A percentile compares a stretch with the other conserved stretches of the same genome.
Evolutionary conservation across 92 coral and sea anemone genomes (phyloP).

Genomic region (Ricordea florida): DNA sequence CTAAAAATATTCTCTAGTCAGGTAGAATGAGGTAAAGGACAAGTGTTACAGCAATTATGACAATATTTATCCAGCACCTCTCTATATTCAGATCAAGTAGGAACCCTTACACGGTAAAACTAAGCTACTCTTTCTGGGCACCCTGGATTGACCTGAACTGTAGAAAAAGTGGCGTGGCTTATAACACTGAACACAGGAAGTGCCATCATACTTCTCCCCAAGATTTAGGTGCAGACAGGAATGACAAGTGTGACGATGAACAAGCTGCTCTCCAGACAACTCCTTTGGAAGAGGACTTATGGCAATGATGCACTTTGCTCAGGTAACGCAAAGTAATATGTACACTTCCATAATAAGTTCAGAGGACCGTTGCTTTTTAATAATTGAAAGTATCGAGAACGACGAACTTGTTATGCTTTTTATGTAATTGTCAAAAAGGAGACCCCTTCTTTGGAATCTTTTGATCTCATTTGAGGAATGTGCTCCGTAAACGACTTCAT

Average conservation of each 20-base stretch:
- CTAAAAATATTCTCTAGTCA: too few species aligned
- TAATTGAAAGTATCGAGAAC: too few species aligned
- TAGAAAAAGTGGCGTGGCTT: not conserved
- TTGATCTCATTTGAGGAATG: too few species aligned
- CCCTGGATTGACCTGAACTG: slow-evolving; percentile 22
- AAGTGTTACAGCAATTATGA: too few species aligned
- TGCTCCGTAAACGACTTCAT: too few species aligned
- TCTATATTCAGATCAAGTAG: not conserved
- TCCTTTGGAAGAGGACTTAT: slow-evolving; percentile 42
- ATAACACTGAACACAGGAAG: slow-evolving; percentile 26
- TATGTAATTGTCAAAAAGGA: not conserved
- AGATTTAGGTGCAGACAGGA: not conserved
- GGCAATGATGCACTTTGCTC: slow-evolving; percentile 41
- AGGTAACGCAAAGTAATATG: slow-evolving; percentile 23
- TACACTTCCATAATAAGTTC: too few species aligned
- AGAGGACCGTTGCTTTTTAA: too few species aligned
- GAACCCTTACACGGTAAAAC: not conserved
- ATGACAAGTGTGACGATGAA: not conserved
- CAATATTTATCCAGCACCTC: too few species aligned
- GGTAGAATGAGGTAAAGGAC: too few species aligned
- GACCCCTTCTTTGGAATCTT: not conserved
- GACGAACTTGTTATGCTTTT: not conserved
- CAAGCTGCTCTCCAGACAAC: too few species aligned
- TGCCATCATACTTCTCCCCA: not conserved
- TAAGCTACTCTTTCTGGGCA: slow-evolving; percentile 31